Conservation (phyloP, 2,113 vertebrate species). For the Suricata suricatta region DNA sequence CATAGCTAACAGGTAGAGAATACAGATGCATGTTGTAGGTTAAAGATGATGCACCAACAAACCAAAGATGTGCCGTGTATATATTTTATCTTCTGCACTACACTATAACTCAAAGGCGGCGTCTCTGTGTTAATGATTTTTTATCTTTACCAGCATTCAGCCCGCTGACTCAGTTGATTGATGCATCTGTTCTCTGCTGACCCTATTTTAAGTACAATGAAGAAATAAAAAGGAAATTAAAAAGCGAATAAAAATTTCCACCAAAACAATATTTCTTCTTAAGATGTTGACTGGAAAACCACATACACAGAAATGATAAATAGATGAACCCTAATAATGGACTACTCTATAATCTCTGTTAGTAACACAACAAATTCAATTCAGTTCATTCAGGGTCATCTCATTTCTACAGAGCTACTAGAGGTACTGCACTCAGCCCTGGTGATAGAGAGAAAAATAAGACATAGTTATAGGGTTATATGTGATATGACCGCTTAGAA, state of each 20-base stretch:
- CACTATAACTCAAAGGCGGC: background rate
- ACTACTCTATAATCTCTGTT: background rate
- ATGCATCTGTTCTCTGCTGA: background rate
- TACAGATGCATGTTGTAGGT: background rate
- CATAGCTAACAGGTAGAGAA: background rate
- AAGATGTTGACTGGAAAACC: background rate
- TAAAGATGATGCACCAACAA: background rate
- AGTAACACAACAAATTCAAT: background rate
- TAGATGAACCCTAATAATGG: background rate
- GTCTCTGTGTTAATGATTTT: background rate
- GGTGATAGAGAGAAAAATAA: background rate
- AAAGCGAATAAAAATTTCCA: background rate
- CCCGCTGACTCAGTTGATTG: background rate
- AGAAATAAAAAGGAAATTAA: slow-evolving; percentile 16
- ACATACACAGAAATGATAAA: background rate
- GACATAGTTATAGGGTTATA: background rate
- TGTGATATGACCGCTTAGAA: background rate
- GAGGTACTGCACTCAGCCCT: background rate
- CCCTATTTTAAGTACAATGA: background rate
- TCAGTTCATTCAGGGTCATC: background rate
- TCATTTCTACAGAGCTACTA: background rate
- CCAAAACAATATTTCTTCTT: background rate
- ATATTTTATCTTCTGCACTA: background rate
- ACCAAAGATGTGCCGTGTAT: background rate
- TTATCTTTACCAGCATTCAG: background rate